Percentiles rank a stretch among this genome's conserved stretches.
phyloP scores from a whole-genome alignment of 2,888 invertebrate species.

The Gastracanthus pulcherrimus region DNA sequence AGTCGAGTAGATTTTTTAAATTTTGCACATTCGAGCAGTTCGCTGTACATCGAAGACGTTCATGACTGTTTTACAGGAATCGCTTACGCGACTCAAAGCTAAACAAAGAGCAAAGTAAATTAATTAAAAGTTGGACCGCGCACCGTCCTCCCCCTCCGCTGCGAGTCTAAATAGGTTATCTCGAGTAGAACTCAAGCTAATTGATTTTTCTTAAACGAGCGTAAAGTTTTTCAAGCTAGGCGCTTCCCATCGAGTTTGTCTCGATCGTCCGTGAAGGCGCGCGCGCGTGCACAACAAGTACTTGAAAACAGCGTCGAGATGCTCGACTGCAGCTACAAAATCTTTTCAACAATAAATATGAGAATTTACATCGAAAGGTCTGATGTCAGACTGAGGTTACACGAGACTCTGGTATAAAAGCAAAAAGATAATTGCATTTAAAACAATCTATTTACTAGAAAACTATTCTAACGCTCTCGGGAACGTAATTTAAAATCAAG shows the following conservation, averaged over 20 bases:
- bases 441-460: no score
- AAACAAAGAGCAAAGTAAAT: slow-evolving; percentile 56
- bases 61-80: slow-evolving; percentile 50
- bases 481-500: no score
- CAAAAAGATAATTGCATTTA: no score
- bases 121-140: slow-evolving; percentile 57
- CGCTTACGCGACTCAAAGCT: slow-evolving; percentile 41
- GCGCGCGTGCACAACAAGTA: slow-evolving; percentile 25
- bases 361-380: no score
- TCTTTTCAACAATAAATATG: slow-evolving; percentile 20
- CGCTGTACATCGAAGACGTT: slow-evolving; percentile 39
- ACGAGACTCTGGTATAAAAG: no score
- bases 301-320: slow-evolving; percentile 27
- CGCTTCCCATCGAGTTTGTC: slow-evolving; percentile 56
- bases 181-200: slow-evolving; percentile 66
- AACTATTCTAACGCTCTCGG: no score
- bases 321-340: background rate
- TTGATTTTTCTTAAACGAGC: slow-evolving; percentile 74
- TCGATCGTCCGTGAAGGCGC: slow-evolving; percentile 54
- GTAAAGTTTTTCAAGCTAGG: slow-evolving; percentile 71
- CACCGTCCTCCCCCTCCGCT: background rate
- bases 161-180: slow-evolving; percentile 70
- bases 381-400: no score
- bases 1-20: background rate
- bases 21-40: background rate